Percentiles rank a stretch among this genome's conserved stretches.
Evolutionary conservation across 2,797 vertebrate genomes (phyloP).

Genomic region (Adelosebastes latens): DNA sequence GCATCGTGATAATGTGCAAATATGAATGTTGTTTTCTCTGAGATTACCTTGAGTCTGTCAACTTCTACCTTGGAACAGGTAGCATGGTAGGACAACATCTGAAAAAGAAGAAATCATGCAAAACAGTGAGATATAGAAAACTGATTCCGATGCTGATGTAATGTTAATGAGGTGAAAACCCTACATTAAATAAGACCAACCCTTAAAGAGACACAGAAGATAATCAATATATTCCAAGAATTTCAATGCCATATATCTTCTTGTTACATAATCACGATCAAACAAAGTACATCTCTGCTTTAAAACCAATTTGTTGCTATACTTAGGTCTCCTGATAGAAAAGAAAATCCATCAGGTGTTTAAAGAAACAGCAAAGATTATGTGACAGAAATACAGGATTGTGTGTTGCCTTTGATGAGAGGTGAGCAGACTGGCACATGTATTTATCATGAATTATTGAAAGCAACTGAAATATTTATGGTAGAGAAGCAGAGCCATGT

Average conservation of each 20-base stretch:
- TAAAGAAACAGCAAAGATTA: constrained; percentile 24
- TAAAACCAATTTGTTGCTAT: constrained; percentile 18
- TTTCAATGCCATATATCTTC: not conserved
- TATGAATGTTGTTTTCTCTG: not conserved
- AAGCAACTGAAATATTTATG: constrained; percentile 73
- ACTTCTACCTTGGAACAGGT: constrained; percentile 88
- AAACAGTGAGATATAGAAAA: not conserved
- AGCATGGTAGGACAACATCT: constrained; percentile 88
- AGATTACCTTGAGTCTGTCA: constrained; percentile 84
- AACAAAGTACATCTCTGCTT: constrained; percentile 5
- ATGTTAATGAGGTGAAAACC: not conserved
- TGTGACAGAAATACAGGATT: constrained; percentile 27
- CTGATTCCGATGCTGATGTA: not conserved
- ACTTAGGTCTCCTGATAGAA: not conserved
- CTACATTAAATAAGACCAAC: not conserved
- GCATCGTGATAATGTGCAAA: not conserved
- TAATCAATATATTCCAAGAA: constrained; percentile 5
- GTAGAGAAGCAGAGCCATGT: constrained; percentile 44
- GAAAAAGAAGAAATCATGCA: constrained; percentile 16
- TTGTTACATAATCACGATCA: constrained; percentile 14
- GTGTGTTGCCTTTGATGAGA: constrained; percentile 46
- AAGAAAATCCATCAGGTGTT: constrained; percentile 9
- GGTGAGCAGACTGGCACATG: constrained; percentile 44
- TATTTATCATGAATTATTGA: constrained; percentile 71
- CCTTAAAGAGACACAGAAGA: not conserved